A percentile compares a stretch with the other conserved stretches of the same genome.
Conservation (phyloP, 2,888 invertebrate species). For the Gasteruption jaculator region DNA sequence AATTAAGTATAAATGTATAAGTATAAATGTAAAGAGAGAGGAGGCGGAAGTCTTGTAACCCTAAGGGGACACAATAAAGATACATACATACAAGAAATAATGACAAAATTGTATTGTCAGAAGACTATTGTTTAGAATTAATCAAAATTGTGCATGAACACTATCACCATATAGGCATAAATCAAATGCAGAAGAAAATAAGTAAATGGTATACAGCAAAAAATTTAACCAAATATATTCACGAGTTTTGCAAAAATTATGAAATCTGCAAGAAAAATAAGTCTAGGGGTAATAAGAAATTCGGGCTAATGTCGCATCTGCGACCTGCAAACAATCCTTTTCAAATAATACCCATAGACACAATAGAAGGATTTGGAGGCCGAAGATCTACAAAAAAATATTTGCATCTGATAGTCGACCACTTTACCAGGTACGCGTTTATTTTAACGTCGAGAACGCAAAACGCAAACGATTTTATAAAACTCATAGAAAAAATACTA, state of each 20-base stretch:
- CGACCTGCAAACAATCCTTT: slow-evolving; percentile 13
- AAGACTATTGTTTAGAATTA: slow-evolving; percentile 9
- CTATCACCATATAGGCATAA: slow-evolving; percentile 14
- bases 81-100: too few relatives aligned
- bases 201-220: not conserved
- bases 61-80: too few relatives aligned
- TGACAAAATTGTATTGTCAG: slow-evolving; percentile 15
- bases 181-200: slow-evolving; percentile 9
- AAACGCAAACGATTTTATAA: slow-evolving; percentile 24
- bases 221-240: slow-evolving; percentile 19
- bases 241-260: slow-evolving; percentile 8
- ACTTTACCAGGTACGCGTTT: slow-evolving; percentile 12
- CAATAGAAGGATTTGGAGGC: slow-evolving; percentile 9
- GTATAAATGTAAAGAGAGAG: too few relatives aligned
- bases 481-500: slow-evolving; percentile 16
- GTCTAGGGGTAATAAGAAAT: slow-evolving; percentile 20
- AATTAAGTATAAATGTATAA: too few relatives aligned
- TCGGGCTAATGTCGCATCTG: slow-evolving; percentile 15
- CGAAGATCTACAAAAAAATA: slow-evolving; percentile 11
- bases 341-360: slow-evolving; percentile 14
- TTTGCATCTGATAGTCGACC: slow-evolving; percentile 8
- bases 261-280: slow-evolving; percentile 20
- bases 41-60: too few relatives aligned
- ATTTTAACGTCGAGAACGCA: slow-evolving; percentile 26
- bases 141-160: slow-evolving; percentile 13